Evolutionary conservation across 1,140 invertebrate genomes (phyloP), one percentile per base, ranked within the genome.

Genomic region (Tribolium madens): DNA sequence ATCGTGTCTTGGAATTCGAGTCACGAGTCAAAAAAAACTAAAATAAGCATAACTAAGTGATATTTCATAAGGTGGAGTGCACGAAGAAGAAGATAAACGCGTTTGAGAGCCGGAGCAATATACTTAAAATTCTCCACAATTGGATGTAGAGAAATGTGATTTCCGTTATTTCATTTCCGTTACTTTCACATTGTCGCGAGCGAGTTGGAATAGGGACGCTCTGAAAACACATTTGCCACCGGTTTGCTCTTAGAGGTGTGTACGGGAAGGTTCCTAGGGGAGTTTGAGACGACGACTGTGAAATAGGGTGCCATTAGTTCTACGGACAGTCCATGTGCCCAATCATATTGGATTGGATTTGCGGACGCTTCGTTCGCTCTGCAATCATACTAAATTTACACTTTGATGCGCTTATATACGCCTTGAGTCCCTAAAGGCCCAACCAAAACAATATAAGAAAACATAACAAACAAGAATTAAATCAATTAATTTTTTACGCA

Each of bases 121-220:
- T 72, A 72, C 70, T 72, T 72, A 50, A 72, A 72, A 72, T 72
- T 72, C 70, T 52, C 70, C 70, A 72, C 70, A 72, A 72, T 72
- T 72, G 70, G 70, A 72, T 72, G 70, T 72, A 72, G 70, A 72
- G 70, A 72, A 72, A 72, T 72, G 70, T 72, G 70, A 72, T 72
- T 72, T 72, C 70, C 70, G 70, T 72, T 72, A 72, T 72, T 72
- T 72, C 70, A 72, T 72, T 72, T 72, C 70, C 70, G 42, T 72
- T 72, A 72, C 70, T 72, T 72, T 72, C 70, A 50, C 46, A 33
- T 50, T 72, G 70, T 72, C 70, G 70, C 70, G 50, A 72, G 21
- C 47, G 14, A 52, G 46, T 18, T 18, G 18, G 69, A 47, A 46
- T 14, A 12, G 18, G 5, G 69, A 71, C 9, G 17, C 13, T 31